These are phyloP conservation scores for Cherax quadricarinatus DNA, from an alignment of 1,140 invertebrate species.

Conservation along the genomic window DNA sequence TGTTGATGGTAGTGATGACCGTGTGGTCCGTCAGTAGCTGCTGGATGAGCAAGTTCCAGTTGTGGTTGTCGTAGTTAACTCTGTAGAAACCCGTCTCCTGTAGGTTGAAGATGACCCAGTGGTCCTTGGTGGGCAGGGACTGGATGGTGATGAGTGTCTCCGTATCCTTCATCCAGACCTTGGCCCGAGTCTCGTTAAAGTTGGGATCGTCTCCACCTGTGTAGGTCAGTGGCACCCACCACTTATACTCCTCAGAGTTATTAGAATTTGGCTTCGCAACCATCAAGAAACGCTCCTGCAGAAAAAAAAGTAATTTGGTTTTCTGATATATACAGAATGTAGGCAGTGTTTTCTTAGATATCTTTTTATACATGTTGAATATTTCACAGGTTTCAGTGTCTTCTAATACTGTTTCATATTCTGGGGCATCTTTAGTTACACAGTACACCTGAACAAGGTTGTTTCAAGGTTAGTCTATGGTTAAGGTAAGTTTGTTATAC, in stretches of 20 bases:
- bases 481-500: too few relatives aligned
- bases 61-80: conserved; percentile 80
- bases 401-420: too few relatives aligned
- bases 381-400: too few relatives aligned
- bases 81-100: conserved; percentile 78
- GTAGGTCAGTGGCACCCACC: conserved; percentile 72
- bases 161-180: conserved; percentile 66
- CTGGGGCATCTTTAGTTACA: too few relatives aligned
- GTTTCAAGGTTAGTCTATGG: too few relatives aligned
- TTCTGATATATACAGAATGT: background rate
- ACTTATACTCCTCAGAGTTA: conserved; percentile 47
- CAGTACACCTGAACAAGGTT: too few relatives aligned
- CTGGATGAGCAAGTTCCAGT: conserved; percentile 78
- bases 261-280: background rate
- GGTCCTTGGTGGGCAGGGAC: conserved; percentile 57
- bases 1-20: conserved; percentile 77
- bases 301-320: background rate
- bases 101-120: conserved; percentile 73
- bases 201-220: conserved; percentile 55
- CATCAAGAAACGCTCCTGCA: conserved; percentile 66
- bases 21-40: conserved; percentile 75
- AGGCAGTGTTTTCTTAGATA: too few relatives aligned
- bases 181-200: conserved; percentile 64
- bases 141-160: conserved; percentile 58
- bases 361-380: too few relatives aligned